These are phyloP conservation scores for Tetramorium alpestre DNA, from an alignment of 1,140 invertebrate species.

Conservation along the genomic window DNA sequence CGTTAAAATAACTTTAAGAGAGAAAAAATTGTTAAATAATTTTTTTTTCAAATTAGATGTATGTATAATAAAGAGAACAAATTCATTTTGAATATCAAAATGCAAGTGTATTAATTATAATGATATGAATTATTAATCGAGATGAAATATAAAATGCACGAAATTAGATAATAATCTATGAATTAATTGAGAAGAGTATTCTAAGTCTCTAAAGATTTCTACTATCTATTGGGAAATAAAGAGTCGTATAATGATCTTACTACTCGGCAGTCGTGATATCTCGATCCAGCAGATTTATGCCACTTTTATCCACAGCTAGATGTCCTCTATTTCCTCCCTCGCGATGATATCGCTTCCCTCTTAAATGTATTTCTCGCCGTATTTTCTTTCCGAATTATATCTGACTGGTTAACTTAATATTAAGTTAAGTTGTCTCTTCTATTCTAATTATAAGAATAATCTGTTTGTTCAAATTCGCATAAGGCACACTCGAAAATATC, in stretches of 20 bases:
- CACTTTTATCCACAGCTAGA: constrained; percentile 37
- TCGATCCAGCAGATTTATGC: constrained; percentile 51
- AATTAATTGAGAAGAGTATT: constrained; percentile 34
- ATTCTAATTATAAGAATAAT: constrained; percentile 6
- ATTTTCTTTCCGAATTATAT: constrained; percentile 52
- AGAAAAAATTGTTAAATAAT: not conserved
- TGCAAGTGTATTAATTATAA: not conserved
- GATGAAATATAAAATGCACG: not conserved
- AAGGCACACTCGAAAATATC: constrained; percentile 1
- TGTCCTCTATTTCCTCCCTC: constrained; percentile 36
- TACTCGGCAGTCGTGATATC: constrained; percentile 43
- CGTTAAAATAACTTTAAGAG: not conserved
- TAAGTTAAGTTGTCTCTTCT: constrained; percentile 26
- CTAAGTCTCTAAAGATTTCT: constrained; percentile 5
- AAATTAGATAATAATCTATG: not conserved
- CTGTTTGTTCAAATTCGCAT: not conserved
- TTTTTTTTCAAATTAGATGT: not conserved
- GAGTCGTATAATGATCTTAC: constrained; percentile 39
- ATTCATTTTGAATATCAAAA: not conserved
- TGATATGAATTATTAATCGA: constrained; percentile 15
- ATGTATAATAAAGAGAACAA: not conserved
- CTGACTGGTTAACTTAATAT: constrained; percentile 40
- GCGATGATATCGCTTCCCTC: constrained; percentile 9
- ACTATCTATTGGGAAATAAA: constrained; percentile 40
- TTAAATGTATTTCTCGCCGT: constrained; percentile 37